Evolutionary conservation across 2,113 vertebrate genomes (phyloP).

Genomic region (Promerops cafer): DNA sequence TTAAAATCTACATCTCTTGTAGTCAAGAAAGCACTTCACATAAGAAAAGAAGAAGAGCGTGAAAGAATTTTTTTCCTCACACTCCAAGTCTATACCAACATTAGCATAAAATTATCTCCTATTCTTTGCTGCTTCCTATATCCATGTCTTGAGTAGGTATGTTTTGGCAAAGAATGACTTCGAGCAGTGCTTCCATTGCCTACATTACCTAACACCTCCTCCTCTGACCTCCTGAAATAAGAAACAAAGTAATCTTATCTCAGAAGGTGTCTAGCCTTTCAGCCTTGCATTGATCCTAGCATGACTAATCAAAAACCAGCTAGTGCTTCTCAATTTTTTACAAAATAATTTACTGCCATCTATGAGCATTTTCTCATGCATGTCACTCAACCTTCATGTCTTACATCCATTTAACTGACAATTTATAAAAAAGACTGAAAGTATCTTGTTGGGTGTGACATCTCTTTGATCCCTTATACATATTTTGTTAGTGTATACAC

Average conservation of each 20-base stretch:
- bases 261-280: not conserved
- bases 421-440: not conserved
- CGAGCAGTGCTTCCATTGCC: not conserved
- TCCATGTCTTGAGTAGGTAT: not conserved
- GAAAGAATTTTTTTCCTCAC: not conserved
- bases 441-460: not conserved
- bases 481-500: not conserved
- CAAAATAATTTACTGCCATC: not conserved
- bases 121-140: not conserved
- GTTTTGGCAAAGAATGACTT: not conserved
- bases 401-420: not conserved
- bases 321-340: not conserved
- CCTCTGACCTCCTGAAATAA: not conserved
- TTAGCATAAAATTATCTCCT: not conserved
- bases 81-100: not conserved
- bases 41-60: not conserved
- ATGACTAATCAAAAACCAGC: not conserved
- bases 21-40: not conserved
- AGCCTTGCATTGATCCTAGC: not conserved
- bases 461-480: not conserved
- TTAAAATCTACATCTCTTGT: not conserved
- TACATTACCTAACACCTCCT: not conserved
- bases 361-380: not conserved
- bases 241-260: not conserved
- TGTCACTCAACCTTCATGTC: not conserved